Base-by-base conservation (phyloP, 2,113 vertebrate species). In the Callocephalon fimbriatum region DNA sequence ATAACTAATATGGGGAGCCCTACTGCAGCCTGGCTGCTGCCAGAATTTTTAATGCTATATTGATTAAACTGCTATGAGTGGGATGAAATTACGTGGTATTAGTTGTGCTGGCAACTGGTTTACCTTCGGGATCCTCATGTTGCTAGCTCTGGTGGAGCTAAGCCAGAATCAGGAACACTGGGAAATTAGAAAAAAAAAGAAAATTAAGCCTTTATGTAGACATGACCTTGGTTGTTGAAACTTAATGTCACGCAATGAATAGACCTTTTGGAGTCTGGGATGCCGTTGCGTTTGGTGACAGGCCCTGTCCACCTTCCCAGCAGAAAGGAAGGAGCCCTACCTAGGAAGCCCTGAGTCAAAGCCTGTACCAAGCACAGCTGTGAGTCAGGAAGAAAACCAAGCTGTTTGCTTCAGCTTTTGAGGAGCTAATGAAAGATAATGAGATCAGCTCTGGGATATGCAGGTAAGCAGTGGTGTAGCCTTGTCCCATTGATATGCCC, bases 51-150 rank as follows among this genome's bases (percentile, higher is more conserved):
- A 96, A 93, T 91, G 66, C 53, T 95, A 16, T 96, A 97, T 93
- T 94, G 97, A 96, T 97, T 97, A 96, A 96, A 96, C 92, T 92
- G 90, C 88, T 93, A 92, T 87, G 92, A 95, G 86, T 80, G 61
- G 54, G 91, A 97, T 94, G 90, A 96, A 96, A 96, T 95, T 90
- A 95, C 91, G 86, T 94, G 94, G 90, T 95, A 93, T 97, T 94
- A 96, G 95, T 92, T 92, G 68, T 92, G 94, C 73, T 97, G 97
- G 95, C 95, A 97, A 93, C 93, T 95, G 92, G 92, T 95, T 91
- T 96, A 84, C 95, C 94, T 97, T 67, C 1, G 88, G 92, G 92
- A 95, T 92, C 72, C 17, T 94, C 48, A n/a, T 77, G 73, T 88
- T 88, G 82, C 90, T 96, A 88, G 68, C 1, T 3, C 78, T 90